Conservation (phyloP, 2,888 invertebrate genomes). For the Thera britannica region DNA sequence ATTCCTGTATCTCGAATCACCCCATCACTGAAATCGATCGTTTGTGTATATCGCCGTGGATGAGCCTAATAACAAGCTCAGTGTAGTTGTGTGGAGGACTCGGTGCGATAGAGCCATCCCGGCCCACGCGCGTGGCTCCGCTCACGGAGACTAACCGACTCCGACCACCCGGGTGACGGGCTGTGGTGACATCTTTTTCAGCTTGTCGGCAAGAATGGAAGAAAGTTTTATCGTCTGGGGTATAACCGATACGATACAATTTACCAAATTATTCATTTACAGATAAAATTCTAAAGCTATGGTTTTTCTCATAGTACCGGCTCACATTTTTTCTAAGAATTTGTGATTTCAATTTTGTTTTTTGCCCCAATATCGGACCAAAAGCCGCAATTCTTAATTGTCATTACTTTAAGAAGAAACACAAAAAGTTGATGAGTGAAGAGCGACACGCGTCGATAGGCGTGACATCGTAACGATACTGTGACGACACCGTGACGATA, state of each 20-base stretch:
- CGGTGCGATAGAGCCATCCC: constrained; percentile 22
- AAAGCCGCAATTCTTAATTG: constrained; percentile 1
- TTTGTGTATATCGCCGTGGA: constrained; percentile 2
- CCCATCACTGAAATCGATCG: constrained; percentile 15
- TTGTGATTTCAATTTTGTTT: neutral
- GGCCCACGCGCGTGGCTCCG: constrained; percentile 29
- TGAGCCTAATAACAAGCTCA: constrained; percentile 19
- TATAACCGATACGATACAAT: too few species aligned
- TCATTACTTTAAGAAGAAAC: neutral
- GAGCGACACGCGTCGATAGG: constrained; percentile 34
- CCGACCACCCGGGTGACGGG: neutral
- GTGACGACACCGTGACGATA: constrained; percentile 46
- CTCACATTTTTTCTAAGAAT: too few species aligned
- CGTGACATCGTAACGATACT: constrained; percentile 34
- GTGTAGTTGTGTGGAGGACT: constrained; percentile 8
- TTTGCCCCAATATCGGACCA: neutral
- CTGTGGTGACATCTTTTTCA: too few species aligned
- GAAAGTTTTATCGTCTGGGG: too few species aligned
- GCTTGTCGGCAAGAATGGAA: too few species aligned
- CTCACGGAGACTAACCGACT: constrained; percentile 29
- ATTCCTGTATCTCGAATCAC: constrained; percentile 9
- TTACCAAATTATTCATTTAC: too few species aligned
- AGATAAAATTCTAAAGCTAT: too few species aligned
- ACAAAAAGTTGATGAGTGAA: constrained; percentile 24
- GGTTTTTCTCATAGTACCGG: too few species aligned